Evolutionary conservation across 2,888 invertebrate genomes (phyloP).

Genomic region (Drosophila picticornis): DNA sequence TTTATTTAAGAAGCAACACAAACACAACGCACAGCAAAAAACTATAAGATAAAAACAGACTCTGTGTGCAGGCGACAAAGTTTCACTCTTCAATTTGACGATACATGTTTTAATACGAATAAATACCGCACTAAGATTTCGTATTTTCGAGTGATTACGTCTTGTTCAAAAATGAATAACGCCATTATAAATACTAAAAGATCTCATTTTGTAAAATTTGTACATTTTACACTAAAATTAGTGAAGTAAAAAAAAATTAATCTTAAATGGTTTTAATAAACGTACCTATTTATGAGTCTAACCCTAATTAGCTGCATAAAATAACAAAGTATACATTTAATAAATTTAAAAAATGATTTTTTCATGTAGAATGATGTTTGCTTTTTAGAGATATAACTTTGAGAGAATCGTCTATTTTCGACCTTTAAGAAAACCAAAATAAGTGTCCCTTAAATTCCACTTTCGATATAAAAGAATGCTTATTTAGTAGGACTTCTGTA

Average conservation of each 20-base stretch:
- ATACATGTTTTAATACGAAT: not conserved
- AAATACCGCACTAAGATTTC: not conserved
- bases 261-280: not conserved
- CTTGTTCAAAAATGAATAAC: not conserved
- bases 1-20: slow-evolving; percentile 34
- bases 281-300: not conserved
- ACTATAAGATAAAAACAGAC: slow-evolving; percentile 52
- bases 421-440: not conserved
- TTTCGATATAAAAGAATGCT: not conserved
- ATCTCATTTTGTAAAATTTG: not conserved
- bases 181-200: not conserved
- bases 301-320: not conserved
- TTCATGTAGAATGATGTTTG: not conserved
- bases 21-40: slow-evolving; percentile 40
- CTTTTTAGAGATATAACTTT: not conserved
- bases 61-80: not conserved
- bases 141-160: not conserved
- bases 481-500: not conserved
- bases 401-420: not conserved
- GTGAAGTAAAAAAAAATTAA: not conserved
- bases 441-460: not conserved
- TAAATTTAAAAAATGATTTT: not conserved
- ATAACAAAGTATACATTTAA: not conserved
- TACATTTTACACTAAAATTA: no score
- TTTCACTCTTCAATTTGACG: not conserved